Evolutionary conservation across 2,797 vertebrate genomes (phyloP), one percentile per base, ranked within the genome.

Genomic region (Pipistrellus nathusii): DNA sequence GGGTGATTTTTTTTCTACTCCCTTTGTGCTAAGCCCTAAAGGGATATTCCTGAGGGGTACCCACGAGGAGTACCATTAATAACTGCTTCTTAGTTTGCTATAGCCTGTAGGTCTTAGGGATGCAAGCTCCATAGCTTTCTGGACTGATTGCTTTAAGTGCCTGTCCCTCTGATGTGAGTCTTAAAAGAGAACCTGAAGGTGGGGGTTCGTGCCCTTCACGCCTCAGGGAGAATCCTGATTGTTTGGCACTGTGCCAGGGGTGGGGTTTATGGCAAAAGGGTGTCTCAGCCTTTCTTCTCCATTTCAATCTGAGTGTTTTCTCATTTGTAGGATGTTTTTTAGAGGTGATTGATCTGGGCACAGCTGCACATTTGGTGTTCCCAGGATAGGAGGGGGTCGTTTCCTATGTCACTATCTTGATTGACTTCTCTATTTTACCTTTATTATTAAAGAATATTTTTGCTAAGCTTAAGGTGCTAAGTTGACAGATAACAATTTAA

Each of bases 401-500:
- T 17, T 57, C 51, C 9, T 38, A 15, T 55, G n/a, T 27, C 4
- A 46, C 59, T 27, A n/a, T 69, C 25, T 59, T 69, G 23, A 30
- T 35, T 2, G 6, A 46, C 5, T 27, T 87, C 35, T 64, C 30
- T 32, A 78, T 85, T 93, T 90, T 88, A 88, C 55, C 18, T 82
- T 88, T 71, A 86, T 57, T 62, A 57, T 35, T 69, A 14, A 89
- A 66, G 9, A n/a, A 15, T 75, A 44, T 73, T 78, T 85, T 86
- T 86, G 30, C n/a, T 75, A 69, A 9, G n/a, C 48, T 86, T 89
- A 80, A 78, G 77, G 21, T 85, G 48, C 35, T 64, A 84, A n/a
- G 44, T 86, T 75, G 44, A 86, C 10, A 55, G 8, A 8, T 32
- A 38, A 27, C 27, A 90, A 35, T 71, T 75, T 51, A 21, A 93